These are phyloP conservation scores for Parauchenoglanis punctatus DNA, from an alignment of 2,797 vertebrate species.

Conservation along the genomic window DNA sequence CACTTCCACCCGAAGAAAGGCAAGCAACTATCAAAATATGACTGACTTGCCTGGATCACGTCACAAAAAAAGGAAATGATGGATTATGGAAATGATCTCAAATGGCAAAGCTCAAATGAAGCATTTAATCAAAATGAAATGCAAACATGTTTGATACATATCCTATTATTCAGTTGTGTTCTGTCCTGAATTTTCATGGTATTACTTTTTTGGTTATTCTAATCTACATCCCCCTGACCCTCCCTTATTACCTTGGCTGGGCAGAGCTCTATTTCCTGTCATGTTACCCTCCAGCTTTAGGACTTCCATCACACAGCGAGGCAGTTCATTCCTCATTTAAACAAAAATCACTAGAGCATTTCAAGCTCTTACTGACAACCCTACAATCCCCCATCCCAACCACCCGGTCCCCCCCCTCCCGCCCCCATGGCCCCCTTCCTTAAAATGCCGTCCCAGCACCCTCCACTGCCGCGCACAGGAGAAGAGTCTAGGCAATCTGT, in stretches of 20 bases:
- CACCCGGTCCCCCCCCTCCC: neutral
- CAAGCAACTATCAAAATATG: conserved; percentile 43
- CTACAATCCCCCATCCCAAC: neutral
- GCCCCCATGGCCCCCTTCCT: conserved; percentile 65
- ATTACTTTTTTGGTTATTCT: neutral
- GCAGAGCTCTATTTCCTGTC: conserved; percentile 32
- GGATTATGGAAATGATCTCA: conserved; percentile 11
- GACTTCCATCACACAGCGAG: conserved; percentile 74
- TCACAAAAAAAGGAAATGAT: conserved; percentile 29
- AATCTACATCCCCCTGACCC: conserved; percentile 8
- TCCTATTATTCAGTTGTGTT: neutral
- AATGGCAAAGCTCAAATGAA: conserved; percentile 21
- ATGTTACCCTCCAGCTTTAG: conserved; percentile 56
- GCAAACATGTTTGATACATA: neutral
- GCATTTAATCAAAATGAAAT: conserved; percentile 7
- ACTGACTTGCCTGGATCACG: conserved; percentile 19
- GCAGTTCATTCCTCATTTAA: conserved; percentile 79
- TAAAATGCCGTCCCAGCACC: conserved; percentile 72
- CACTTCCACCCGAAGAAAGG: conserved; percentile 42
- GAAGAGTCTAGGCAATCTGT: conserved; percentile 81
- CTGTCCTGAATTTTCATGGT: neutral
- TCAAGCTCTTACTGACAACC: conserved; percentile 72
- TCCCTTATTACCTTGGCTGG: conserved; percentile 17
- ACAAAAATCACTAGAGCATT: conserved; percentile 77
- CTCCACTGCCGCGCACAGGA: conserved; percentile 76